Percentiles rank a stretch among this genome's conserved stretches.
Conservation (phyloP, 1,140 invertebrate genomes). For the Carposina sasakii region DNA sequence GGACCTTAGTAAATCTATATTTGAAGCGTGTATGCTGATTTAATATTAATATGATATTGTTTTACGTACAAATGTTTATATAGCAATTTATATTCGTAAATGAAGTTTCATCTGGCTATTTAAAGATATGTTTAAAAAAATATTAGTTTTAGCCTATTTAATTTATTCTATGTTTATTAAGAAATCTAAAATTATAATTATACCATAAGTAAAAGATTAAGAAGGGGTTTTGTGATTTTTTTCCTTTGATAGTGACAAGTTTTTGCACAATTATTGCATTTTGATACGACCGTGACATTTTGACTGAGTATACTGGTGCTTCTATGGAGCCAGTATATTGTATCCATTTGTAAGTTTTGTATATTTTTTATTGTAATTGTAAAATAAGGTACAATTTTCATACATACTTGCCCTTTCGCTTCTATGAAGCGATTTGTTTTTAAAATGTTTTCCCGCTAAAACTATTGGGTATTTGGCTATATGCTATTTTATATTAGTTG, state of each 20-base stretch:
- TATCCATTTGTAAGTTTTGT: slow-evolving; percentile 61
- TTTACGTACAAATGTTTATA: no score
- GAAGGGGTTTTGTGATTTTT: slow-evolving; percentile 40
- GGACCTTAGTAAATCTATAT: no score
- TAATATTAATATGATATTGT: no score
- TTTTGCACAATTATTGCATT: slow-evolving; percentile 66
- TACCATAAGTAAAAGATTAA: slow-evolving; percentile 27
- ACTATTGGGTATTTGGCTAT: slow-evolving; percentile 27
- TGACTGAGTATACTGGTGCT: slow-evolving; percentile 60
- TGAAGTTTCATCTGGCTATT: no score
- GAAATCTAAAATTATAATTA: slow-evolving; percentile 25
- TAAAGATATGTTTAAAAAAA: no score
- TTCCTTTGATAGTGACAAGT: slow-evolving; percentile 45
- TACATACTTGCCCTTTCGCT: slow-evolving; percentile 52
- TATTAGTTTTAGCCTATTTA: neutral
- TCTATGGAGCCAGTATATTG: slow-evolving; percentile 61
- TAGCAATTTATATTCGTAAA: no score
- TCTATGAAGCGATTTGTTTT: slow-evolving; percentile 62
- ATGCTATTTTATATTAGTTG: no score
- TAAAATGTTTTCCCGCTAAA: slow-evolving; percentile 27
- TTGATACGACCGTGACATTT: slow-evolving; percentile 38
- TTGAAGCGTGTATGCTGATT: no score
- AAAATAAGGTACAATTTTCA: slow-evolving; percentile 47
- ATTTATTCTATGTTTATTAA: slow-evolving; percentile 53
- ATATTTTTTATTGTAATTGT: slow-evolving; percentile 49